Evolutionary conservation across 2,888 invertebrate species (phyloP).

Genomic region (Calliopum simillimum): DNA sequence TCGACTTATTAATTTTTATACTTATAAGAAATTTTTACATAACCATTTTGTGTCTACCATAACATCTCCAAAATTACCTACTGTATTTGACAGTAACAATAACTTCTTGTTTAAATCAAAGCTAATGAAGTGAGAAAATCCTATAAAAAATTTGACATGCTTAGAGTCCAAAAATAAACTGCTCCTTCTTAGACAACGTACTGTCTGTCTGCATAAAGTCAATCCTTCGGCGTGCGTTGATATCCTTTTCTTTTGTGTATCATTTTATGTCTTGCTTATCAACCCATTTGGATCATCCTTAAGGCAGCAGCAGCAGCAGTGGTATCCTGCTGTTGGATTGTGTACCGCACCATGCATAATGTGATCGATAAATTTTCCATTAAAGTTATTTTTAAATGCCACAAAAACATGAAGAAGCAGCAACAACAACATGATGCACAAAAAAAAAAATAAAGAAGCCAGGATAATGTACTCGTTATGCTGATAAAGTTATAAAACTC

Average conservation of each 20-base stretch:
- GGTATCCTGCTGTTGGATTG: background rate
- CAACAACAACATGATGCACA: slow-evolving; percentile 20
- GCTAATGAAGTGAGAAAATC: slow-evolving; percentile 62
- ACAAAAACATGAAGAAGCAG: slow-evolving; percentile 48
- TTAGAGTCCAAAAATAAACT: slow-evolving; percentile 9
- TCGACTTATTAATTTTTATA: too few relatives aligned
- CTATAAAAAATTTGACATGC: slow-evolving; percentile 36
- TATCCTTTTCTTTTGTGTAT: slow-evolving; percentile 34
- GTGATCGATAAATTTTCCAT: slow-evolving; percentile 66
- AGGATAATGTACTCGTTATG: slow-evolving; percentile 63
- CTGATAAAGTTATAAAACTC: slow-evolving; percentile 64
- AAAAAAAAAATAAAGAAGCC: slow-evolving; percentile 29
- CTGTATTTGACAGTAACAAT: slow-evolving; percentile 2
- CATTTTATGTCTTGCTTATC: slow-evolving; percentile 37
- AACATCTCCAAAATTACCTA: background rate
- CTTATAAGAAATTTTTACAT: too few relatives aligned
- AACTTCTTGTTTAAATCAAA: slow-evolving; percentile 52
- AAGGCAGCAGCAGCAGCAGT: slow-evolving; percentile 27
- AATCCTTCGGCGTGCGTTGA: slow-evolving; percentile 27
- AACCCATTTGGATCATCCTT: slow-evolving; percentile 41
- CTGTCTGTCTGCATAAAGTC: slow-evolving; percentile 52
- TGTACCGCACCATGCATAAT: slow-evolving; percentile 43
- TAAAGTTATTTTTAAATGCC: slow-evolving; percentile 63
- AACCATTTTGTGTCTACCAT: too few relatives aligned
- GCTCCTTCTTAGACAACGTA: slow-evolving; percentile 53